These are phyloP conservation scores for Sialia sialis DNA, from an alignment of 2,113 vertebrate genomes.

Conservation along the genomic window DNA sequence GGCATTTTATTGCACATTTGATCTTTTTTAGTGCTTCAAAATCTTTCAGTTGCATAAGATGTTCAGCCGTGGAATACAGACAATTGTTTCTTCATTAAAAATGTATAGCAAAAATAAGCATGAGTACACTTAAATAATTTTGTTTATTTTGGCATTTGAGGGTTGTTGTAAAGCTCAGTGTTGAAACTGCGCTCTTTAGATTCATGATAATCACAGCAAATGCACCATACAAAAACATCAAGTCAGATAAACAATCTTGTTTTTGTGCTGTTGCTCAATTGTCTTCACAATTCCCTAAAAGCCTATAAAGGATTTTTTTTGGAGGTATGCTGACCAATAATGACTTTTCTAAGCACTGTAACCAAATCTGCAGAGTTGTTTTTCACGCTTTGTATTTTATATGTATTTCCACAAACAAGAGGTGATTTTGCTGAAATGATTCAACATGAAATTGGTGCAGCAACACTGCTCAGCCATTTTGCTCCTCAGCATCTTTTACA, in stretches of 20 bases:
- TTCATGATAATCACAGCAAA: slow-evolving; percentile 35
- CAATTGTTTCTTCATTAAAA: not conserved
- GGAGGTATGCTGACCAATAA: not conserved
- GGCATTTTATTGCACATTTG: slow-evolving; percentile 21
- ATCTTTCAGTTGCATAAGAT: slow-evolving; percentile 17
- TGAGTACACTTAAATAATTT: not conserved
- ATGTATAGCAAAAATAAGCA: not conserved
- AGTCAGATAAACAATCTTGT: slow-evolving; percentile 21
- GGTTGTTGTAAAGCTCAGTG: not conserved
- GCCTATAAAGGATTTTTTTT: not conserved
- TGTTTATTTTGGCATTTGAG: not conserved
- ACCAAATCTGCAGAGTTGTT: not conserved
- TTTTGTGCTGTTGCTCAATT: not conserved
- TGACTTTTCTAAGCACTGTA: not conserved
- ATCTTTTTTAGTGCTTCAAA: slow-evolving; percentile 29
- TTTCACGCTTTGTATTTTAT: not conserved
- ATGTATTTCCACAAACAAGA: not conserved
- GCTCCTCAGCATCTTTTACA: not conserved
- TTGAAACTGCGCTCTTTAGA: slow-evolving; percentile 28
- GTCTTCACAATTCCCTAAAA: not conserved
- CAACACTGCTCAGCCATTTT: not conserved
- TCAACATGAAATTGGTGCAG: not conserved
- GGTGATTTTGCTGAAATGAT: not conserved
- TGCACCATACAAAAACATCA: not conserved
- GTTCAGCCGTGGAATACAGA: slow-evolving; percentile 3